Conservation (phyloP, 2,797 vertebrate genomes). For the Cyclopterus lumpus region DNA sequence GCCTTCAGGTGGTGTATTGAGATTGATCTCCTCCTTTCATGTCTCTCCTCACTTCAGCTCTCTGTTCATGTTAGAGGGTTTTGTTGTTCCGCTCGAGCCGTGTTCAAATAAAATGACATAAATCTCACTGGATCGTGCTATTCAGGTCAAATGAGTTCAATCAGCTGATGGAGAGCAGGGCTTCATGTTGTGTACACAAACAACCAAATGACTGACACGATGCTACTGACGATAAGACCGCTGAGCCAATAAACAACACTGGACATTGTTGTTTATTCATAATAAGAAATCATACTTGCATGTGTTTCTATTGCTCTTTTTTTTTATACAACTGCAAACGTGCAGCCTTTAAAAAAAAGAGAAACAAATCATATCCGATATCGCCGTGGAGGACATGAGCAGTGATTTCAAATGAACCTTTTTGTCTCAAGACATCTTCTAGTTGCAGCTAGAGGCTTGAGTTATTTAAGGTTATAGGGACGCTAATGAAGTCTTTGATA, state of each 20-base stretch:
- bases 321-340: neutral
- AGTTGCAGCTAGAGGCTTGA: neutral
- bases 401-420: slow-evolving; percentile 14
- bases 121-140: slow-evolving; percentile 15
- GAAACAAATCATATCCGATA: slow-evolving; percentile 14
- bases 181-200: neutral
- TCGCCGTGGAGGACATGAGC: neutral
- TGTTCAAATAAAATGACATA: slow-evolving; percentile 5
- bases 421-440: no score
- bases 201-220: slow-evolving; percentile 20
- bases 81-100: neutral
- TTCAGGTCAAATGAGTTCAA: neutral
- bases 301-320: slow-evolving; percentile 2
- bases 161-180: neutral
- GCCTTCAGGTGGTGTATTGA: slow-evolving; percentile 43
- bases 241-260: slow-evolving; percentile 4
- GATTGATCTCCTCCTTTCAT: slow-evolving; percentile 27
- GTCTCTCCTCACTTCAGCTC: slow-evolving; percentile 19
- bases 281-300: neutral
- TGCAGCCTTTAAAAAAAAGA: neutral
- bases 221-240: neutral
- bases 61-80: neutral
- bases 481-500: neutral
- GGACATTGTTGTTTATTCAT: neutral
- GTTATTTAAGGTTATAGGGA: neutral